These are phyloP conservation scores for Arctopsyche grandis DNA, from an alignment of 1,140 invertebrate genomes.

Conservation along the genomic window DNA sequence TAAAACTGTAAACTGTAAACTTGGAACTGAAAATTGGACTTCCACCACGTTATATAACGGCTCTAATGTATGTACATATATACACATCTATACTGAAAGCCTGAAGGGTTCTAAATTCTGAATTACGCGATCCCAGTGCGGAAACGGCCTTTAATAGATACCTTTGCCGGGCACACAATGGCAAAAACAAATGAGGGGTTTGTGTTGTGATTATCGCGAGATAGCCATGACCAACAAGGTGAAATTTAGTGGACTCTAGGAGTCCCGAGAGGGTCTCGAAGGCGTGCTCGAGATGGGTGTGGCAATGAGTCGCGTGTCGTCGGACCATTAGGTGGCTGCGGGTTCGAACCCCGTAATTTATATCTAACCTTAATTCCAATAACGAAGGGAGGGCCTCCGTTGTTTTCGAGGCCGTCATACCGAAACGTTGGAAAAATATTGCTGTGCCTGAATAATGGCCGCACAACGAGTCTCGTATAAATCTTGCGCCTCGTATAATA, in stretches of 20 bases:
- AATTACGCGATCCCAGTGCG: no score
- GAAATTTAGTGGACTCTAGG: not conserved
- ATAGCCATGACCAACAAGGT: not conserved
- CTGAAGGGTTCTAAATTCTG: no score
- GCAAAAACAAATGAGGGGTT: no score
- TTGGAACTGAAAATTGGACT: no score
- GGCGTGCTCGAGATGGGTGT: conserved; percentile 17
- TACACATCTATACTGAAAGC: no score
- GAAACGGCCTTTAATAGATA: no score
- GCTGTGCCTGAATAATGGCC: conserved; percentile 25
- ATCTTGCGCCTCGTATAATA: not conserved
- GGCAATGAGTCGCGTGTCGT: conserved; percentile 22
- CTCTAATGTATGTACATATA: no score
- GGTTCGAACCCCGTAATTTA: conserved; percentile 33
- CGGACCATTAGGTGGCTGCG: conserved; percentile 7
- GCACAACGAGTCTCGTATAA: conserved; percentile 18
- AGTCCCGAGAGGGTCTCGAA: no score
- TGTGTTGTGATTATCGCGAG: no score
- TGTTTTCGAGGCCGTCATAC: conserved; percentile 29
- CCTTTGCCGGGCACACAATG: no score
- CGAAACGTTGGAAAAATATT: conserved; percentile 25
- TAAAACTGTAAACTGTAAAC: no score
- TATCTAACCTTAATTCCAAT: conserved; percentile 36
- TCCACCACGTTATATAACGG: no score
- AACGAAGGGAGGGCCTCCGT: conserved; percentile 33